Base-by-base conservation (phyloP, 2,113 vertebrate genomes). In the Pelobates fuscus region DNA sequence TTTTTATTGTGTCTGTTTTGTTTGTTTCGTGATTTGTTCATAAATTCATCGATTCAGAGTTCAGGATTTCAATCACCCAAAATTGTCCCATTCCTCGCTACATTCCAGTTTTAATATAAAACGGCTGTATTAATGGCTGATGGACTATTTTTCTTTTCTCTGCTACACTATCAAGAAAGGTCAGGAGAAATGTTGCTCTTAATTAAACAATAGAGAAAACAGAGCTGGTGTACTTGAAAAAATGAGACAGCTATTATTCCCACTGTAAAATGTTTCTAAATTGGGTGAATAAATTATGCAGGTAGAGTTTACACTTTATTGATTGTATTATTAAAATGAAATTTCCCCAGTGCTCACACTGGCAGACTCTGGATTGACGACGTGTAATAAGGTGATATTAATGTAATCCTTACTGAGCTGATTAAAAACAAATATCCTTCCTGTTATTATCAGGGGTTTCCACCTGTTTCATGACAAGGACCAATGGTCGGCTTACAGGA, bases 301-400 rank as follows among this genome's bases (percentile, higher is more conserved):
- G 17, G 29, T 7, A 11, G 67, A 41, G 20, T 59, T 49, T 15
- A 23, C 25, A 20, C 57, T 70, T 32, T 6, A 44, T 43, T 44
- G 2, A 25, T 25, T 20, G 32, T 44, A 18, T 59, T 43, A 18
- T 8, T 70, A 5, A 8, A 2, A 5, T 11, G 14, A 14, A 49
- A 49, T 1, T 15, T 25, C 23, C 52, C 15, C 32, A 18, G 15
- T 23, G 52, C 67, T 43, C 32, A 6, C 4, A 17, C 44, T 49
- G 10, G 17, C 55, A 1, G 15, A 49, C 44, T 60, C 26, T 37
- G 41, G 55, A 44, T 11, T 70, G 54, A 70, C 52, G 55, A 26
- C 32, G 29, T 70, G 23, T 70, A 70, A 60, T 57, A 27, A 60
- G 11, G 55, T 27, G 55, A 26, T 15, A 57, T 26, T 41, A 46